phyloP scores from a whole-genome alignment of 2,797 vertebrate species.

The Gallinago stenura region DNA sequence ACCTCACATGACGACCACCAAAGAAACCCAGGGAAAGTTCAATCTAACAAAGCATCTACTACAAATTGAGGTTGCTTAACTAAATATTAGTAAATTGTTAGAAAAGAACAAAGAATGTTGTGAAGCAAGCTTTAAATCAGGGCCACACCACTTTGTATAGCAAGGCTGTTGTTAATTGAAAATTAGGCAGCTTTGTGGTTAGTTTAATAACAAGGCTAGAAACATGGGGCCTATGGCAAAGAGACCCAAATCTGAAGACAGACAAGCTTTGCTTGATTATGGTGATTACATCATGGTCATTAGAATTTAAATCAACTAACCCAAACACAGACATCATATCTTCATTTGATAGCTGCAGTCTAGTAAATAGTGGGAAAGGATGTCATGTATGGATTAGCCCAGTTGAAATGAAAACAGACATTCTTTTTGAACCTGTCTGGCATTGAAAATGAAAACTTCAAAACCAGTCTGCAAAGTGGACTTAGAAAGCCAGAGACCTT shows the following conservation, averaged over 20 bases:
- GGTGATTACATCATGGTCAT: conserved; percentile 84
- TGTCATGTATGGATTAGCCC: conserved; percentile 84
- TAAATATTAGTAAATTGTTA: conserved; percentile 71
- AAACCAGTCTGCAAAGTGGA: conserved; percentile 85
- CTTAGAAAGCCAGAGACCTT: conserved; percentile 84
- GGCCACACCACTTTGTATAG: conserved; percentile 50
- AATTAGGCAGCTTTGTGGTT: conserved; percentile 79
- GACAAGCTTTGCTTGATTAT: conserved; percentile 82
- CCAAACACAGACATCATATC: conserved; percentile 92
- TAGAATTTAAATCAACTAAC: conserved; percentile 81
- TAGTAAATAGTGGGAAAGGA: conserved; percentile 85
- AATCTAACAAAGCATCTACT: neutral
- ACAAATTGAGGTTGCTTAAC: conserved; percentile 58
- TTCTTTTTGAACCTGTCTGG: conserved; percentile 89
- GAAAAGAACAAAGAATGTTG: conserved; percentile 57
- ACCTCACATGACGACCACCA: accelerated
- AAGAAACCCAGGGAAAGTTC: neutral
- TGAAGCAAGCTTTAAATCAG: conserved; percentile 63
- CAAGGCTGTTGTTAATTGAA: conserved; percentile 73
- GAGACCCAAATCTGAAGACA: conserved; percentile 78
- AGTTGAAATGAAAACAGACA: conserved; percentile 89
- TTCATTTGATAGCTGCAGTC: conserved; percentile 87
- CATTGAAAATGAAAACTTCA: conserved; percentile 83
- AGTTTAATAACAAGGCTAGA: conserved; percentile 74
- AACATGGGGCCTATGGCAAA: conserved; percentile 72